These are phyloP conservation scores for Metopia argyrocephala DNA, from an alignment of 2,888 invertebrate genomes.

Conservation along the genomic window DNA sequence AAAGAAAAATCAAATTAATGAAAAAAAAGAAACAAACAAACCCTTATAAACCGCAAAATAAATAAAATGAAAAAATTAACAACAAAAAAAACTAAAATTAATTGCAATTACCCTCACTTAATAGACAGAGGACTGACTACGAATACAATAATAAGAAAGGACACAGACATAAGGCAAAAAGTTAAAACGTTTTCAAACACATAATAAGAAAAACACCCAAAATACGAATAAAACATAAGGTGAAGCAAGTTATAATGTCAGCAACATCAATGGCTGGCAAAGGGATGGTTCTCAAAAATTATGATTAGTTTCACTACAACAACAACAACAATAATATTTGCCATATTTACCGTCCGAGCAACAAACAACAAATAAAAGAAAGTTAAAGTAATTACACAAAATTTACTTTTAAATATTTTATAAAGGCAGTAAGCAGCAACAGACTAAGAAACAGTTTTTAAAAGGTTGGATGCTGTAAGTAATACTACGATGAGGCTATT, in stretches of 20 bases:
- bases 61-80: conserved; percentile 59
- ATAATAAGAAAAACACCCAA: neutral
- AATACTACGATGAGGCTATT: conserved; percentile 46
- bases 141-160: neutral
- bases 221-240: conserved; percentile 2
- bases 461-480: neutral
- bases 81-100: conserved; percentile 66
- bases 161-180: conserved; percentile 21
- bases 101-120: conserved; percentile 69
- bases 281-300: conserved; percentile 13
- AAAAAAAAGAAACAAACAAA: conserved; percentile 26
- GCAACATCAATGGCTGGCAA: too few relatives aligned
- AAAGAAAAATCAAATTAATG: conserved; percentile 59
- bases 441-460: too few relatives aligned
- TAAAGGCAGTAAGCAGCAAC: conserved; percentile 4
- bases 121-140: neutral
- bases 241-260: too few relatives aligned
- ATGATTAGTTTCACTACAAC: conserved; percentile 41
- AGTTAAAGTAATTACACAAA: conserved; percentile 40
- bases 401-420: conserved; percentile 38
- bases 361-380: conserved; percentile 2
- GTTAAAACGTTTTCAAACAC: neutral
- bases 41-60: conserved; percentile 62
- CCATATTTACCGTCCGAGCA: conserved; percentile 1
- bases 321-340: conserved; percentile 14